These are phyloP conservation scores for Nothocercus julius DNA, from an alignment of 2,113 vertebrate species.

Conservation along the genomic window DNA sequence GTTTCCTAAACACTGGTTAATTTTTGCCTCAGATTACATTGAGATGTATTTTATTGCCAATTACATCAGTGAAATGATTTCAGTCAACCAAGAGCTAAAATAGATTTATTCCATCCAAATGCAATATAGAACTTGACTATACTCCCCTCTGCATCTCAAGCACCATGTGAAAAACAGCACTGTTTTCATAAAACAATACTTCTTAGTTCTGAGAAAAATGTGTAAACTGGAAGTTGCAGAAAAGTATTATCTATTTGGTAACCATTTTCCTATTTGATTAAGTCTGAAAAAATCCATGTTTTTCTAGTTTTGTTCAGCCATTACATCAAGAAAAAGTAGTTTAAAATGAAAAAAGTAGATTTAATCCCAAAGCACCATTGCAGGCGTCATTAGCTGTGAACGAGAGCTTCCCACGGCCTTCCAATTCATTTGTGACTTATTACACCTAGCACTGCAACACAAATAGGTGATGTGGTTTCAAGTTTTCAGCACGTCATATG, in stretches of 20 bases:
- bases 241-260: background rate
- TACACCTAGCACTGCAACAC: constrained; percentile 9
- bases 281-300: background rate
- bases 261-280: background rate
- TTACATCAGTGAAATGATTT: background rate
- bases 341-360: background rate
- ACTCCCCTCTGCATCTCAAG: constrained; percentile 1
- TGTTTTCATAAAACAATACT: background rate
- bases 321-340: background rate
- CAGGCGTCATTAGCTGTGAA: constrained; percentile 54
- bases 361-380: constrained; percentile 54
- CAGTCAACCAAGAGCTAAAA: background rate
- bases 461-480: background rate
- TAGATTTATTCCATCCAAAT: background rate
- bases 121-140: background rate
- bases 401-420: constrained; percentile 13
- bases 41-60: background rate
- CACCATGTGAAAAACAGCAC: background rate
- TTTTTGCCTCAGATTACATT: background rate
- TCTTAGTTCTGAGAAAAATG: too few species aligned
- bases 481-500: background rate
- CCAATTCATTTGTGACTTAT: constrained; percentile 21
- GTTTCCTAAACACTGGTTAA: background rate
- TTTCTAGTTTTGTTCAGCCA: background rate
- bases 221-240: background rate